These are phyloP conservation scores for Diacarnus erythraeanus DNA, from an alignment of 37 sponge, comb jelly and placozoan genomes.

Conservation along the genomic window DNA sequence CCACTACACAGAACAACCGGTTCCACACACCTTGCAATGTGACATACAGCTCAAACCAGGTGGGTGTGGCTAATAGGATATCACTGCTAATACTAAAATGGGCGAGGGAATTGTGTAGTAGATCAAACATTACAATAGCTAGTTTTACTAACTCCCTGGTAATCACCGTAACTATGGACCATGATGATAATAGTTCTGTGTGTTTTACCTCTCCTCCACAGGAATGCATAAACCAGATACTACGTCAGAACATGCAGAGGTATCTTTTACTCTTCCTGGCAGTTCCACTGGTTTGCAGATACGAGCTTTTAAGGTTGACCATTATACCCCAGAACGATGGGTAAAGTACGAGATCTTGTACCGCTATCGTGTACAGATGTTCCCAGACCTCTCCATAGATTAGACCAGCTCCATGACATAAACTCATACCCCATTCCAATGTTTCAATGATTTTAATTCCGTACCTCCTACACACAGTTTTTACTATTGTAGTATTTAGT, in stretches of 20 bases:
- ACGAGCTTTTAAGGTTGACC: slow-evolving; percentile 56
- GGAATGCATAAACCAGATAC: slow-evolving; percentile 77
- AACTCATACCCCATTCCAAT: background rate
- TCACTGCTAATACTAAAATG: no score
- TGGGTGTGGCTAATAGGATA: background rate
- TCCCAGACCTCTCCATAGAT: slow-evolving; percentile 88
- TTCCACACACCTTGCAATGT: slow-evolving; percentile 70
- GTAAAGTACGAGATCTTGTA: slow-evolving; percentile 89
- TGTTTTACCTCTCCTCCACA: background rate
- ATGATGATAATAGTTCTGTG: no score
- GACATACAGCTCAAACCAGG: slow-evolving; percentile 67
- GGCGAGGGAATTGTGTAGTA: background rate
- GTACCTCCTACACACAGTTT: background rate
- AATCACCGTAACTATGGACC: background rate
- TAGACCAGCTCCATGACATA: slow-evolving; percentile 5
- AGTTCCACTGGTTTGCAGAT: slow-evolving; percentile 76
- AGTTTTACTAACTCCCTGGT: background rate
- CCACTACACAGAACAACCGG: slow-evolving; percentile 31
- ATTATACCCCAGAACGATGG: slow-evolving; percentile 69
- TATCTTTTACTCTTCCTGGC: slow-evolving; percentile 78
- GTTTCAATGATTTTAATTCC: background rate
- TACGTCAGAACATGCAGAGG: slow-evolving; percentile 58
- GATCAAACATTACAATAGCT: background rate
- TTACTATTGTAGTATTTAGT: background rate
- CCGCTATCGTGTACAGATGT: slow-evolving; percentile 85